Evolutionary conservation across 2,113 vertebrate genomes (phyloP).

Genomic region (Glaucidium brasilianum): DNA sequence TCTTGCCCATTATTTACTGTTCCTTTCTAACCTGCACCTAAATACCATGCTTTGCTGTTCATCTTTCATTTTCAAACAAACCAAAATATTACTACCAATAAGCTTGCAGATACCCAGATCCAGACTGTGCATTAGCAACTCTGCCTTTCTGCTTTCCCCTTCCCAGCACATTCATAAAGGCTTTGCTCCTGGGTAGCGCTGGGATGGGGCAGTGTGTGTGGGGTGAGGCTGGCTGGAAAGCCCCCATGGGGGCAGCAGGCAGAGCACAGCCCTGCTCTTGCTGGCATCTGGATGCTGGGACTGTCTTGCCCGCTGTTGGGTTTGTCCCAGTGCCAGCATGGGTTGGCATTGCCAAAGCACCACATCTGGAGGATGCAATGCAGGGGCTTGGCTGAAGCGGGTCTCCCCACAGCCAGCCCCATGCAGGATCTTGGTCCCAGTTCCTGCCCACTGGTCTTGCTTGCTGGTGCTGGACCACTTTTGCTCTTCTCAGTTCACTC

Average conservation of each 20-base stretch:
- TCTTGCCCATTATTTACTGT: neutral
- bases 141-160: neutral
- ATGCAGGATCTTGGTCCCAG: accelerated
- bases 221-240: neutral
- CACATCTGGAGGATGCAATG: neutral
- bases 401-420: neutral
- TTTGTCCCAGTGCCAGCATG: neutral
- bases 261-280: neutral
- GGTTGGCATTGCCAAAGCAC: neutral
- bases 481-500: neutral
- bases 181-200: neutral
- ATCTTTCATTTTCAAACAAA: constrained; percentile 27
- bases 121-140: neutral
- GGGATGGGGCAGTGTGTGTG: accelerated
- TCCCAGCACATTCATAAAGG: neutral
- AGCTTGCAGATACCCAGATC: constrained; percentile 1
- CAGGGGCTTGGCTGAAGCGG: neutral
- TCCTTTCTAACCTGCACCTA: neutral
- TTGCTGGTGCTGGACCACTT: neutral
- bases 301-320: neutral
- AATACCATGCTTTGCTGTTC: neutral
- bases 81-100: neutral
- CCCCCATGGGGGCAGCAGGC: neutral
- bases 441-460: neutral
- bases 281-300: neutral